These are phyloP conservation scores for Diplazon laetatorius DNA, from an alignment of 2,888 invertebrate genomes.

Conservation along the genomic window DNA sequence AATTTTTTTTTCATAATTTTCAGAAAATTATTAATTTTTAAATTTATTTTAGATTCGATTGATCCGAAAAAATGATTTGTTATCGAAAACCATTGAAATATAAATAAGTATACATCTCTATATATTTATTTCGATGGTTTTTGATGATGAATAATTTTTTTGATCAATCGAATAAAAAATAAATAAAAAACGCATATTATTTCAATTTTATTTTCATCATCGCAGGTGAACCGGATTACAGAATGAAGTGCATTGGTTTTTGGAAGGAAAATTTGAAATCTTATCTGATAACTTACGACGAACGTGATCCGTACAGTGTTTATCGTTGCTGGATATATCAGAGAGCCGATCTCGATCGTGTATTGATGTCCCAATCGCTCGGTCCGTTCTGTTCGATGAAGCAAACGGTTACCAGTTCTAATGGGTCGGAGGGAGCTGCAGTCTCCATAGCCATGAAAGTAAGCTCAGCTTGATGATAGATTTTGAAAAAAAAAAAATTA, in stretches of 20 bases:
- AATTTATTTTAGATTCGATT: too few relatives aligned
- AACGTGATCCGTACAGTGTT: slow-evolving; percentile 96
- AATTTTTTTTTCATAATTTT: too few relatives aligned
- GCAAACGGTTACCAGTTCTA: slow-evolving; percentile 95
- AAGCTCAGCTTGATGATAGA: slow-evolving; percentile 52
- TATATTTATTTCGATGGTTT: too few relatives aligned
- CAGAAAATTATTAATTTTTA: too few relatives aligned
- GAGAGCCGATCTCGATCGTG: slow-evolving; percentile 94
- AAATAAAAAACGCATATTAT: too few relatives aligned
- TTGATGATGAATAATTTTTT: too few relatives aligned
- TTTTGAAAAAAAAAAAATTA: too few relatives aligned
- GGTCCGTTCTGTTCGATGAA: slow-evolving; percentile 95
- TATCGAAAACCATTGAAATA: too few relatives aligned
- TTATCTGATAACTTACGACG: slow-evolving; percentile 97
- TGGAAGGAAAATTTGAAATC: slow-evolving; percentile 99
- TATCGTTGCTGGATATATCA: slow-evolving; percentile 99
- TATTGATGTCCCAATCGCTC: slow-evolving; percentile 92
- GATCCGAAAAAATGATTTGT: too few relatives aligned
- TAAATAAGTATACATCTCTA: too few relatives aligned
- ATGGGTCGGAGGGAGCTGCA: slow-evolving; percentile 95
- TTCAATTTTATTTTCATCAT: slow-evolving; percentile 10
- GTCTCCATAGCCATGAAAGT: slow-evolving; percentile 94
- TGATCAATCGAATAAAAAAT: too few relatives aligned
- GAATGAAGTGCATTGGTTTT: slow-evolving; percentile 97
- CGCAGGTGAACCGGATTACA: slow-evolving; percentile 94